Base-by-base conservation (phyloP, 1,140 invertebrate species). In the Odontomachus brunneus region DNA sequence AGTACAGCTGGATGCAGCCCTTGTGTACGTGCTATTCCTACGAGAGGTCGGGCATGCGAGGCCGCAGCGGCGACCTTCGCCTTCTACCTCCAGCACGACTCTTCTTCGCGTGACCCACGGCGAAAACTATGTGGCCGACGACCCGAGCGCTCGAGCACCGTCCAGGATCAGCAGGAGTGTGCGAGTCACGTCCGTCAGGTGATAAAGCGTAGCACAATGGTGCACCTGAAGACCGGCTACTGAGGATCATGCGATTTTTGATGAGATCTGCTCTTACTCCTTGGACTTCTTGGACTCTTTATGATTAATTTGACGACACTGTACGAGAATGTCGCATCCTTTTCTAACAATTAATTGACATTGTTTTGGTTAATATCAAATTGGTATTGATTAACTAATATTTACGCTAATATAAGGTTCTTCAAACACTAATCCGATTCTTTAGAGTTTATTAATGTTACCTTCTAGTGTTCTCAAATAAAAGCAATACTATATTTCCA, bases 1-100 rank as follows among this genome's bases (percentile, higher is more conserved):
- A 72, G 60, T 84, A 91, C 91, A 92, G 91, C 92, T 92, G 92
- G 91, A 86, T 62, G 60, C 60, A 53, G 15, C 76, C 80, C 38
- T 49, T 17, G 33, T 57, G 63, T 74, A 29, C 49, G 53, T 63
- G 60, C 44, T 24, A 55, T 9, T 71, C 15, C 44, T 66, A n/a
- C 51, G 65, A 69, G 51, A 80, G 75, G 75, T 80, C 75, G 75
- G 71, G 53, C 51, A 80, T 57, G 65, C 51, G 65, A 83, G 60
- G 48, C 72, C n/a, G 24, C 44, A 17, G 29, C 17, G 60, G 73
- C 63, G 82, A 78, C 82, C 75, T 83, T 81, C 66, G 82, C 76
- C 82, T 67, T 69, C 57, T 53, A 14, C 19, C 59, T 51, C n/a
- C 26, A 57, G 33, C 24, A n/a, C 59, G 73, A 33, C 38, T 51